A percentile compares a stretch with the other conserved stretches of the same genome.
phyloP scores from a whole-genome alignment of 35 echinoderm and acorn worm species.

The Nesometra sesokonis region DNA sequence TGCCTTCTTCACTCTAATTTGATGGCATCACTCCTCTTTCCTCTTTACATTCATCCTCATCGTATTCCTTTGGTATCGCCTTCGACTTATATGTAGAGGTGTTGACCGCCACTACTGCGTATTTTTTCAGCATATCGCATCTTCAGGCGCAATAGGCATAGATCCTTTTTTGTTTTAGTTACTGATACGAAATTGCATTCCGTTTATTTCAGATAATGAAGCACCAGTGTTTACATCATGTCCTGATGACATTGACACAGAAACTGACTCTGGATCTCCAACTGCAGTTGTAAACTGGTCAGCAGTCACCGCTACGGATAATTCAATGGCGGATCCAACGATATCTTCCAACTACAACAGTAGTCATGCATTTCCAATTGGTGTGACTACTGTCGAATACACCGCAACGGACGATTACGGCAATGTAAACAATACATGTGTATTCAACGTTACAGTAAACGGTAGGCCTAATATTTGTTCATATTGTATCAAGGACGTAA shows the following conservation, averaged over 20 bases:
- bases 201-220: background rate
- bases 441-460: conserved; percentile 13
- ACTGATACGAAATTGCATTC: too few species aligned
- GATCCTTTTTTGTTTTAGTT: too few species aligned
- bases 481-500: background rate
- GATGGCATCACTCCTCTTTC: too few species aligned
- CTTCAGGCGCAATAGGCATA: too few species aligned
- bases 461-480: background rate
- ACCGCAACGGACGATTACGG: conserved; percentile 21
- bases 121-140: too few species aligned
- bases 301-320: background rate
- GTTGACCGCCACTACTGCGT: too few species aligned
- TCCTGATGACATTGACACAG: background rate
- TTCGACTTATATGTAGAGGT: too few species aligned
- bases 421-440: conserved; percentile 13
- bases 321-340: background rate
- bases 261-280: background rate
- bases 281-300: background rate
- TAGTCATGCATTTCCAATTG: conserved; percentile 31
- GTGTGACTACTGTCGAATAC: conserved; percentile 35
- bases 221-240: background rate
- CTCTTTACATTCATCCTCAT: too few species aligned
- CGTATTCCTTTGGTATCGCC: too few species aligned
- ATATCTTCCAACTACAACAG: conserved; percentile 16
- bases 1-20: too few species aligned